phyloP scores from a whole-genome alignment of 2,797 vertebrate species.

The Toxotes lorentzi region DNA sequence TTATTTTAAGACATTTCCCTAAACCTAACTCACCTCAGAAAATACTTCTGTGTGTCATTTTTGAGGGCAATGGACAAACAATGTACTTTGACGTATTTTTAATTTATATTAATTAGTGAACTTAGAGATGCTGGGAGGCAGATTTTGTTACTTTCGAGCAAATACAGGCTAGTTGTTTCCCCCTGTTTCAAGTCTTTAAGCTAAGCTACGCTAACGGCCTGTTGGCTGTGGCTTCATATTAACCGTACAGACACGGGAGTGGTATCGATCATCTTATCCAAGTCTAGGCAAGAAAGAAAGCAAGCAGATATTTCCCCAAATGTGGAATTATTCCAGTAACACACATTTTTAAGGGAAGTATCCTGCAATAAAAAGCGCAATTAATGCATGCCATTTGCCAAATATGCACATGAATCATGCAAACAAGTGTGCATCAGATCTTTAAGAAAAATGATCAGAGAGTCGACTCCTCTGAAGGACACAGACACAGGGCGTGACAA shows the following conservation, averaged over 20 bases:
- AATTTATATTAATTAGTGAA: background rate
- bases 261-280: background rate
- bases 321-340: background rate
- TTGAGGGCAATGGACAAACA: background rate
- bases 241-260: background rate
- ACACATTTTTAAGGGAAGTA: conserved; percentile 2
- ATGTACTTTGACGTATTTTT: background rate
- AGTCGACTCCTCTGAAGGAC: conserved; percentile 79
- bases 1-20: background rate
- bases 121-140: background rate
- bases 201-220: background rate
- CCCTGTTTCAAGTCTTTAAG: background rate
- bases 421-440: conserved; percentile 64
- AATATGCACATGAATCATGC: conserved; percentile 58
- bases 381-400: conserved; percentile 32
- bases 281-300: background rate
- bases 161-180: background rate
- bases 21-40: background rate
- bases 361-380: conserved; percentile 16
- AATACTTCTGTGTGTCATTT: background rate
- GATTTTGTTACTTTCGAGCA: background rate
- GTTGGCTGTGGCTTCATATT: background rate
- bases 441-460: conserved; percentile 69
- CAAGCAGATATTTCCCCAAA: background rate
- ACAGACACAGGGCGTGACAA: conserved; percentile 76